Conservation (phyloP, 2,797 vertebrate species). For the Crypturellus tataupa region DNA sequence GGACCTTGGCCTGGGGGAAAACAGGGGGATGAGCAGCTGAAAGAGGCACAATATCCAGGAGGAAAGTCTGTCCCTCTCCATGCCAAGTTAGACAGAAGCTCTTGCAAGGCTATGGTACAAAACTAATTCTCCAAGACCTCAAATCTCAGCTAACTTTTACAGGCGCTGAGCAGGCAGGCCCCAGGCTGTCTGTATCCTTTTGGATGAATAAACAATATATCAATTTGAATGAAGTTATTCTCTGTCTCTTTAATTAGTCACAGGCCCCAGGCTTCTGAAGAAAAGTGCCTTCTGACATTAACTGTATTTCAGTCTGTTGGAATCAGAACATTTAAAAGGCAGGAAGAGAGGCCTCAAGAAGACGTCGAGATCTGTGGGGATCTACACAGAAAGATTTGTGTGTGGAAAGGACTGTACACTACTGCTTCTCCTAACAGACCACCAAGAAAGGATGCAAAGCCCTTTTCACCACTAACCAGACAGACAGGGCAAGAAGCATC, state of each 20-base stretch:
- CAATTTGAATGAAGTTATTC: background rate
- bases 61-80: background rate
- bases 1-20: background rate
- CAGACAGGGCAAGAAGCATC: background rate
- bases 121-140: background rate
- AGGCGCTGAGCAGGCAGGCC: background rate
- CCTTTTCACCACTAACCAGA: background rate
- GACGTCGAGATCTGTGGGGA: background rate
- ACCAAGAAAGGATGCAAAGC: background rate
- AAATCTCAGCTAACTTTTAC: background rate
- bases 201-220: background rate
- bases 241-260: background rate
- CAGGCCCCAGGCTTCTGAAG: background rate
- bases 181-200: background rate
- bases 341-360: background rate
- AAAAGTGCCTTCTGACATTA: background rate
- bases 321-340: background rate
- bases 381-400: background rate
- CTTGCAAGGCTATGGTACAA: background rate
- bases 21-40: background rate
- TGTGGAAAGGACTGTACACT: background rate
- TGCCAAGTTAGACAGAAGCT: background rate
- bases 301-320: background rate
- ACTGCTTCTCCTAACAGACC: background rate
- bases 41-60: background rate